Percentiles rank a stretch among this genome's conserved stretches.
Evolutionary conservation across 2,113 vertebrate genomes (phyloP).

Genomic region (Ursus arctos): DNA sequence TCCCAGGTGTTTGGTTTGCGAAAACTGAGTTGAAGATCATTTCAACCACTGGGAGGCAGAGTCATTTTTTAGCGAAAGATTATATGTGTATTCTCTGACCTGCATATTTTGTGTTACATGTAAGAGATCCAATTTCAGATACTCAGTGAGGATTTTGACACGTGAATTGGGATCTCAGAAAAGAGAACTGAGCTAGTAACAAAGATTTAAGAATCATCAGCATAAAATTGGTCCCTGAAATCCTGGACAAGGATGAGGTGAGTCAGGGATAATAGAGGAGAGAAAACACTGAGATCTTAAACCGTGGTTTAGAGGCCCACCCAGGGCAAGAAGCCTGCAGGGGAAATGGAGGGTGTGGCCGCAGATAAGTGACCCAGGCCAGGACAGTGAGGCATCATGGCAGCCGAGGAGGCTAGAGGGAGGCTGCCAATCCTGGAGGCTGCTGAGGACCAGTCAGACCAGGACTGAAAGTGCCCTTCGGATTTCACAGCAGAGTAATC

Average conservation of each 20-base stretch:
- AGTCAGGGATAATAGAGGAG: too few species aligned
- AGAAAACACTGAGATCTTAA: neutral
- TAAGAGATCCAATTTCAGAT: neutral
- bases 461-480: neutral
- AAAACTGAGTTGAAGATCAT: neutral
- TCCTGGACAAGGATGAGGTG: accelerated
- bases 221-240: neutral
- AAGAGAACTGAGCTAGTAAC: neutral
- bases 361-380: neutral
- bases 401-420: neutral
- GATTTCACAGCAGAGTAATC: accelerated
- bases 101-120: too few species aligned
- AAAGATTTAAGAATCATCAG: neutral
- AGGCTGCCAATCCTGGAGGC: accelerated
- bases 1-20: neutral
- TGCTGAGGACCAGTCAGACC: neutral
- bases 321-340: neutral
- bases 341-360: accelerated
- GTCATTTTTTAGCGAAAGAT: neutral
- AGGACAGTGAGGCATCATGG: accelerated
- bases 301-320: neutral
- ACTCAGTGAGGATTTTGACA: neutral
- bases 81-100: neutral
- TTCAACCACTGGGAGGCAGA: neutral
- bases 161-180: neutral